These are phyloP conservation scores for Tetropium fuscum DNA, from an alignment of 2,888 invertebrate species.

Conservation along the genomic window DNA sequence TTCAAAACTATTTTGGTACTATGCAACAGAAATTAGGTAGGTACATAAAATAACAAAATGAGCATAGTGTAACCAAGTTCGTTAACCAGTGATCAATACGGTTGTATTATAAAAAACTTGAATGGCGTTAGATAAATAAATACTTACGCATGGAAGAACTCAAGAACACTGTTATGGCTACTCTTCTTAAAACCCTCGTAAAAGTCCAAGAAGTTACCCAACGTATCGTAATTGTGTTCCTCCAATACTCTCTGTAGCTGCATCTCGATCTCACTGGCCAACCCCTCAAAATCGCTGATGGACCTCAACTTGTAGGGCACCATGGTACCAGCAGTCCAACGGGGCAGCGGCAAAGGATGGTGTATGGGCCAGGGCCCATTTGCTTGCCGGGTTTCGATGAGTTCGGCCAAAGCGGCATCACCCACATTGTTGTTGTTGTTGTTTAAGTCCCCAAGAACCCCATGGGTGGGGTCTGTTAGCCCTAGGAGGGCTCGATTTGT, in stretches of 20 bases:
- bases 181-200: slow-evolving; percentile 75
- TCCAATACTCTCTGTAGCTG: slow-evolving; percentile 84
- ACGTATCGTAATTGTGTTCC: slow-evolving; percentile 90
- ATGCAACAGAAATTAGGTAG: too few relatives aligned
- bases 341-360: slow-evolving; percentile 81
- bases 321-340: slow-evolving; percentile 72
- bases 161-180: slow-evolving; percentile 74
- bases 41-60: too few relatives aligned
- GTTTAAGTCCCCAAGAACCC: slow-evolving; percentile 39
- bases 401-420: slow-evolving; percentile 44
- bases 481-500: slow-evolving; percentile 62
- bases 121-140: too few relatives aligned
- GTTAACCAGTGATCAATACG: too few relatives aligned
- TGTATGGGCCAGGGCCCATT: slow-evolving; percentile 75
- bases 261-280: slow-evolving; percentile 83
- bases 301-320: slow-evolving; percentile 67
- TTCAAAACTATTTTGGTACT: too few relatives aligned
- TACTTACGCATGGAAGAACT: slow-evolving; percentile 75
- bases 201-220: slow-evolving; percentile 83
- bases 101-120: too few relatives aligned
- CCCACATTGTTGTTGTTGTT: slow-evolving; percentile 29
- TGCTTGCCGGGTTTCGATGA: slow-evolving; percentile 62
- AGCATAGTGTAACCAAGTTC: too few relatives aligned
- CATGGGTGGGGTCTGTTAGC: slow-evolving; percentile 43
- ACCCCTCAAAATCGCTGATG: slow-evolving; percentile 80